Base-by-base conservation (phyloP, 2,888 invertebrate species). In the Exephanes ischioxanthus region DNA sequence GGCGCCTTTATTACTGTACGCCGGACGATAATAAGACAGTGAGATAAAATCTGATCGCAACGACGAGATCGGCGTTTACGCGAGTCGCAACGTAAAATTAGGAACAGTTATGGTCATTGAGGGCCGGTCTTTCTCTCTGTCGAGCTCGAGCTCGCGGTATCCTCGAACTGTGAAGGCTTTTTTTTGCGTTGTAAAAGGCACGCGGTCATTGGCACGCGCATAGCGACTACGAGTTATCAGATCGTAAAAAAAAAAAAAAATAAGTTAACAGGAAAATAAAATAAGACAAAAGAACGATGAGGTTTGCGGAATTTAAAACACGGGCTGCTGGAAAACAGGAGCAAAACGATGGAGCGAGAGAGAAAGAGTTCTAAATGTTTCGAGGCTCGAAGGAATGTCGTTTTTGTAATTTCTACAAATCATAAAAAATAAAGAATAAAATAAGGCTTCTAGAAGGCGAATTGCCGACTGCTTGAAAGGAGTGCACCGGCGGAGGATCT, bases 11-110 rank as follows among this genome's bases (percentile, higher is more conserved):
- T 80, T 61, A 61, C 67, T 72, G 9, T 19, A 37, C 45, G 61
- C 58, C 68, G 70, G 16, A 75, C 73, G 78, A 85, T 79, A 85
- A 81, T 85, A 75, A 78, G 85, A 82, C 73, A 75, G 75, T 14
- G 81, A 55, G 85, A 85, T 85, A 82, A 85, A 85, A 85, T 85
- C 82, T 80, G 75, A 82, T 85, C 82, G 79, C 67, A 79, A 66
- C 53, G 82, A 72, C 53, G 75, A 63, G 48, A 85, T 82, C 79
- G 55, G 79, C 79, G 82, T 76, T 85, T 85, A 80, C 70, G 75
- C 55, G 63, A 9, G 81, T 77, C 76, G 63, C 76, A 85, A 85
- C 82, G 76, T 85, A 71, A 80, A 85, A 85, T 85, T 85, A 85
- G 85, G 71, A 85, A 85, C 85, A 82, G 85, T 82, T 85, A 82